These are phyloP conservation scores for Sinocyclocheilus rhinocerous DNA, from an alignment of 2,113 vertebrate species.

Conservation along the genomic window DNA sequence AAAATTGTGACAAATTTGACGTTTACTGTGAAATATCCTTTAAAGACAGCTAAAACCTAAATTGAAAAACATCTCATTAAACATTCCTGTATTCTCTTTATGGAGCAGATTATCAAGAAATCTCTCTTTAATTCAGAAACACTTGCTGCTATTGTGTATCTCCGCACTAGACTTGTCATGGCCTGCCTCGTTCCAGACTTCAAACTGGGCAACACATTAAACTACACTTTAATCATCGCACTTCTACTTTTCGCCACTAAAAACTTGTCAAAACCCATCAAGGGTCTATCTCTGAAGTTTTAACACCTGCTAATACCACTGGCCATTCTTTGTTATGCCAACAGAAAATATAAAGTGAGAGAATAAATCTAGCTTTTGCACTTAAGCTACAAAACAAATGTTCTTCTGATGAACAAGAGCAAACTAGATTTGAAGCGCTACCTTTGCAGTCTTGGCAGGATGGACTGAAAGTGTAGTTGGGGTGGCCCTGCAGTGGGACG, in stretches of 20 bases:
- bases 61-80: neutral
- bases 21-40: neutral
- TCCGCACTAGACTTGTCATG: conserved; percentile 23
- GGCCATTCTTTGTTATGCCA: conserved; percentile 7
- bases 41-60: conserved; percentile 4
- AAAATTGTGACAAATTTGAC: neutral
- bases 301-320: conserved; percentile 36
- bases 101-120: neutral
- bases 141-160: conserved; percentile 13
- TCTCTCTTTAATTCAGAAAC: conserved; percentile 29
- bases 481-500: conserved; percentile 1
- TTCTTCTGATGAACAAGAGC: neutral
- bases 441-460: conserved; percentile 40
- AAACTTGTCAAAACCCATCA: conserved; percentile 16
- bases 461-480: conserved; percentile 25
- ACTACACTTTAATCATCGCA: conserved; percentile 10
- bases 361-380: neutral
- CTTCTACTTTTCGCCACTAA: neutral
- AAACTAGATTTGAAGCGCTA: conserved; percentile 26
- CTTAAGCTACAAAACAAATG: conserved; percentile 15
- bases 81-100: neutral
- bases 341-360: conserved; percentile 17
- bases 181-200: conserved; percentile 36
- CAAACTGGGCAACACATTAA: conserved; percentile 40
- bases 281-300: conserved; percentile 12